A percentile compares a stretch with the other conserved stretches of the same genome.
Conservation (phyloP, 2,113 vertebrate species). For the Odontesthes bonariensis region DNA sequence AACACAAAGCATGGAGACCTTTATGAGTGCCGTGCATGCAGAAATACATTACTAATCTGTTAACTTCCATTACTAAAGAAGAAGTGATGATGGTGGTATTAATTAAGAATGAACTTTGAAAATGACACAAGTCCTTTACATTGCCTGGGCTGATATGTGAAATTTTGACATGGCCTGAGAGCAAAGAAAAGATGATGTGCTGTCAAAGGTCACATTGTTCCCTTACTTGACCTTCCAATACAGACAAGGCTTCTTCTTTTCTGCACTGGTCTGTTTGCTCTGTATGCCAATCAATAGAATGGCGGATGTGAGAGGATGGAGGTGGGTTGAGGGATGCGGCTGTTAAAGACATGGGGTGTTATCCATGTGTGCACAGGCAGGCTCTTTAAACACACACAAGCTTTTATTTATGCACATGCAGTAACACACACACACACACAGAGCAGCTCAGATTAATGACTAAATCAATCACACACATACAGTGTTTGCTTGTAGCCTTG, state of each 20-base stretch:
- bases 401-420: conserved; percentile 22
- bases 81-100: neutral
- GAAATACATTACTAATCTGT: neutral
- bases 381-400: conserved; percentile 59
- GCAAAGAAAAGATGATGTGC: neutral
- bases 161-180: neutral
- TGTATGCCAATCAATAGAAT: conserved; percentile 60
- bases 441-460: conserved; percentile 60
- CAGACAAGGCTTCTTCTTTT: conserved; percentile 11
- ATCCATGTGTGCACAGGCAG: conserved; percentile 75
- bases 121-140: neutral
- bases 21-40: no score
- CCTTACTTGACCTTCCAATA: conserved; percentile 19
- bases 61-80: neutral
- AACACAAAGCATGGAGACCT: no score
- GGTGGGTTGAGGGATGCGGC: conserved; percentile 41
- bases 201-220: conserved; percentile 27
- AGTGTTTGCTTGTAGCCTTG: conserved; percentile 70
- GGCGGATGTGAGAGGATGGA: conserved; percentile 37
- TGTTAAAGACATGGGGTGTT: conserved; percentile 68
- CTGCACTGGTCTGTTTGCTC: conserved; percentile 43
- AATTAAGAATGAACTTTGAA: neutral
- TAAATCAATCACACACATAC: conserved; percentile 66
- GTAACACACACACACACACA: conserved; percentile 5
- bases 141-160: neutral